Evolutionary conservation across 2,113 vertebrate genomes (phyloP), one percentile per base, ranked within the genome.

Genomic region (Oreamnos americanus): DNA sequence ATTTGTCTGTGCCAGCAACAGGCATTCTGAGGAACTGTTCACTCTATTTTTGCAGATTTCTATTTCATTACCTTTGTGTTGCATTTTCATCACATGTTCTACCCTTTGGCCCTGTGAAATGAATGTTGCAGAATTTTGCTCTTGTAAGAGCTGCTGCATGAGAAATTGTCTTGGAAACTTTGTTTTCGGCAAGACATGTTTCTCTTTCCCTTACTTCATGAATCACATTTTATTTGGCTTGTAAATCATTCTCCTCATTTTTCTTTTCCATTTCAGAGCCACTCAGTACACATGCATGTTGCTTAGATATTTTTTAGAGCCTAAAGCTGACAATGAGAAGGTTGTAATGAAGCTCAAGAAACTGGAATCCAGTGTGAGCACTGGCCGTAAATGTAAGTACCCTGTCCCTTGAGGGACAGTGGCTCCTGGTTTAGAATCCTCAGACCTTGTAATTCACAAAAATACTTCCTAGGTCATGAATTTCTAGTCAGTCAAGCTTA

Each of bases 371-470:
- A 99, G 98, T 99, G 99, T 99, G 99, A 99, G 99, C 91, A 98
- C 99, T 95, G 99, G 99, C 97, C 99, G 99, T 89, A 99, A 99
- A 99, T 98, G 99, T 99, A 99, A 99, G 99, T 99, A 99, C 98
- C 79, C 64, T n/a, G 21, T 97, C 88, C 94, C 67, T 33, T 19
- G 62, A 96, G 97, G 97, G 76, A 84, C 97, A 60, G 93, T 39
- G 47, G 71, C 96, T 85, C 90, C 82, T 92, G 78, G n/a, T 62
- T 74, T 43, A 74, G 43, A 87, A 30, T 45, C 58, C 15, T 96
- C 62, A 81, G 83, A 74, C 47, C 36, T 39, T 21, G 8, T 49
- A 16, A 12, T 74, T 92, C 87, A 58, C 74, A 45, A 21, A 74
- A 23, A 14, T 43, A 17, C 33, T 92, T 15, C 36, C 67, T 26